Percentiles rank a stretch among this genome's conserved stretches.
Conservation (phyloP, 2,113 vertebrate genomes). For the Ornithorhynchus anatinus region DNA sequence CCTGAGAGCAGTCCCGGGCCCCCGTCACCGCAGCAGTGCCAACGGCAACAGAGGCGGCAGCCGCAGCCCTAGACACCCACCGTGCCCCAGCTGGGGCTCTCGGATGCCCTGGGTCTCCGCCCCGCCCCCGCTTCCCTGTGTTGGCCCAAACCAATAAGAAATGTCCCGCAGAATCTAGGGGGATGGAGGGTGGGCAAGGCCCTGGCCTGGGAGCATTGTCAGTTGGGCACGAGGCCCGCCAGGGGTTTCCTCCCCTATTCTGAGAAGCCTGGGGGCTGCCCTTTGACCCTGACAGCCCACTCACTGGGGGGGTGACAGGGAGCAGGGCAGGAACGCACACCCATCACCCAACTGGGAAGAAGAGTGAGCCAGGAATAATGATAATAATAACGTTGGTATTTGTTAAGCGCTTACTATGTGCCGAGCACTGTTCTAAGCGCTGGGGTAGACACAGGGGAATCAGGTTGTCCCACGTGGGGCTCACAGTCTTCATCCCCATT, state of each 20-base stretch:
- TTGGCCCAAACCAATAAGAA: neutral
- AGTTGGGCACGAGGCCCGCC: neutral
- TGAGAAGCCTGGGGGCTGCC: neutral
- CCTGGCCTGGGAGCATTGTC: slow-evolving; percentile 15
- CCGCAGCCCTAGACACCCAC: neutral
- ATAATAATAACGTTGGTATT: no score
- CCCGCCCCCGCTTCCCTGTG: neutral
- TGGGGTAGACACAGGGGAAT: no score
- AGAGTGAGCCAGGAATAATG: no score
- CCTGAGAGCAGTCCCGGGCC: slow-evolving; percentile 35
- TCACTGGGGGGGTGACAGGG: no score
- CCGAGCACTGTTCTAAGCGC: no score
- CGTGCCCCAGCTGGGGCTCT: accelerated
- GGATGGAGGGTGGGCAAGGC: neutral
- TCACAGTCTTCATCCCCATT: no score
- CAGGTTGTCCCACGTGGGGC: no score
- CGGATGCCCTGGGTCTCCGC: neutral
- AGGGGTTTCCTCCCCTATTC: neutral
- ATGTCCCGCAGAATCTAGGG: no score
- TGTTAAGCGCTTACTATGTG: no score
- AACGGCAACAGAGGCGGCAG: neutral
- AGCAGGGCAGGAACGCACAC: no score
- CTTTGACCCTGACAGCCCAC: neutral
- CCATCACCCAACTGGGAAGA: no score
- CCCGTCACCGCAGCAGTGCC: slow-evolving; percentile 6